Evolutionary conservation across 2,888 invertebrate genomes (phyloP).

Genomic region (Euplagia quadripunctaria): DNA sequence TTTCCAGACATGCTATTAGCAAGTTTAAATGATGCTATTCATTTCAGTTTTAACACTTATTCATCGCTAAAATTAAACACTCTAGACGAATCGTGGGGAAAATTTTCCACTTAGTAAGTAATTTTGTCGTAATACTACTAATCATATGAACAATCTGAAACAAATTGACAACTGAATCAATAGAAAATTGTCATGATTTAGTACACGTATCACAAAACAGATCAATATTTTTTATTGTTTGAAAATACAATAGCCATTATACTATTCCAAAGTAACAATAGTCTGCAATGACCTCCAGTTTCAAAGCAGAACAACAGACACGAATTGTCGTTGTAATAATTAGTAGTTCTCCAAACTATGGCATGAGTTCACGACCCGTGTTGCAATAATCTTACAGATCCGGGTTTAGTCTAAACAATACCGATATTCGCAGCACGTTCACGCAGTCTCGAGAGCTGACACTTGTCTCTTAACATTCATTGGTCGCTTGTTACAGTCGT

Average conservation of each 20-base stretch:
- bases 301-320: conserved; percentile 3
- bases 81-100: neutral
- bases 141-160: neutral
- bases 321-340: conserved; percentile 20
- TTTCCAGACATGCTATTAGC: neutral
- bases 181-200: neutral
- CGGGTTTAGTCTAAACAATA: conserved; percentile 37
- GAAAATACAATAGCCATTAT: conserved; percentile 15
- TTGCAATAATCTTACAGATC: conserved; percentile 45
- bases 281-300: conserved; percentile 1
- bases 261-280: conserved; percentile 10
- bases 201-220: neutral
- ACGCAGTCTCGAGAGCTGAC: conserved; percentile 29
- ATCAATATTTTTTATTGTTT: conserved; percentile 7
- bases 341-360: conserved; percentile 16
- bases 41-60: neutral
- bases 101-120: neutral
- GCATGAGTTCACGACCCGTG: conserved; percentile 15
- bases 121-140: neutral
- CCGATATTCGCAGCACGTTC: conserved; percentile 42
- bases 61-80: neutral
- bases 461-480: conserved; percentile 35
- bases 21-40: neutral
- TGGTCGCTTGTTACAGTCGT: conserved; percentile 27
- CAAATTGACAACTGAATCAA: neutral